Evolutionary conservation across 2,113 vertebrate genomes (phyloP).

Genomic region (Nothobranchius furzeri): DNA sequence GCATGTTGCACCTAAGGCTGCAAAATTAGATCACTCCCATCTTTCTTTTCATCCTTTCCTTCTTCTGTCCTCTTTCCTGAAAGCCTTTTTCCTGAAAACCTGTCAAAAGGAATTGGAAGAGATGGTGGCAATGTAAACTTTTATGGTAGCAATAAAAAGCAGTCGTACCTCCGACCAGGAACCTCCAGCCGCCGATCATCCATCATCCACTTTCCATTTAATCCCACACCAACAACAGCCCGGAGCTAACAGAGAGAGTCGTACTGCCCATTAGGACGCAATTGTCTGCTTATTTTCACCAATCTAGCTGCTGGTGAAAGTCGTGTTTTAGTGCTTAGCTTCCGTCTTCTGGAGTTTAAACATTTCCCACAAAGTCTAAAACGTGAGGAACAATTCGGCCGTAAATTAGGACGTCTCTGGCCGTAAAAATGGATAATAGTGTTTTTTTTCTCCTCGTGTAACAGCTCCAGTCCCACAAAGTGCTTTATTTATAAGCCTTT

Average conservation of each 20-base stretch:
- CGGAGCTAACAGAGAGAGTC: conserved; percentile 32
- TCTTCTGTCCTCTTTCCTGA: conserved; percentile 15
- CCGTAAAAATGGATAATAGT: no score
- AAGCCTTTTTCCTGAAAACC: conserved; percentile 46
- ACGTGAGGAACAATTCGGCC: no score
- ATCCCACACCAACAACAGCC: conserved; percentile 5
- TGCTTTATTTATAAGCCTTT: no score
- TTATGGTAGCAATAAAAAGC: conserved; percentile 66
- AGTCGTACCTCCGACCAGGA: neutral
- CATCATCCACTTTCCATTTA: neutral
- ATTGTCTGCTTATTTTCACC: conserved; percentile 33
- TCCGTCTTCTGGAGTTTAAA: neutral
- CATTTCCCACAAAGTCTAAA: no score
- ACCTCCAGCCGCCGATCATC: fast-evolving
- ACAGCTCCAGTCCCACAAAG: no score
- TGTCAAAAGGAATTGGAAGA: conserved; percentile 64
- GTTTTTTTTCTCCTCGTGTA: no score
- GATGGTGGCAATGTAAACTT: conserved; percentile 57
- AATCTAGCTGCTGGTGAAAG: conserved; percentile 13
- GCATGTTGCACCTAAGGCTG: conserved; percentile 81
- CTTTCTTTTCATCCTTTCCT: neutral
- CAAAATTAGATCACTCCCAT: conserved; percentile 50
- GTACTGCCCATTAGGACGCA: conserved; percentile 42
- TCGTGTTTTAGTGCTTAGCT: neutral
- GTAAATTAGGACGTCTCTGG: no score